Evolutionary conservation across 2,797 vertebrate genomes (phyloP).

Genomic region (Ispidina lecontei): DNA sequence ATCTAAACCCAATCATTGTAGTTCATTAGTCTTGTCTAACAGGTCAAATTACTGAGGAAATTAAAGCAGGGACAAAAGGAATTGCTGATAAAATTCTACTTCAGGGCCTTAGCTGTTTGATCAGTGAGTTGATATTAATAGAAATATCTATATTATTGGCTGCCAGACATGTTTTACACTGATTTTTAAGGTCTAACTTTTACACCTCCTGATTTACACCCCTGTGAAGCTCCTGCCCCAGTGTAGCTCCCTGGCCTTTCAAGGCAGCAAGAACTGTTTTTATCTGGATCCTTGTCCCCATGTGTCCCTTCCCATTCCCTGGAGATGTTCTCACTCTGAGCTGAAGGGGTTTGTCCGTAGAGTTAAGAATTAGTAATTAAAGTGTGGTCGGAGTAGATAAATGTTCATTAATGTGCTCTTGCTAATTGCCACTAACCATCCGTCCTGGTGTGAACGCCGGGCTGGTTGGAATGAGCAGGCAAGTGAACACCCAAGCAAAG

Average conservation of each 20-base stretch:
- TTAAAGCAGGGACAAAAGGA: not conserved
- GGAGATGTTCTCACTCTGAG: not conserved
- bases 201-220: not conserved
- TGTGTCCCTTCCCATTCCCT: not conserved
- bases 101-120: not conserved
- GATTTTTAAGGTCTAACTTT: not conserved
- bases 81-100: not conserved
- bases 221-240: not conserved
- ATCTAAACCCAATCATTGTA: conserved; percentile 3
- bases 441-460: not conserved
- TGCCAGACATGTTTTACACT: not conserved
- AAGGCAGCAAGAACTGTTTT: not conserved
- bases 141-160: not conserved
- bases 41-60: not conserved
- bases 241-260: not conserved
- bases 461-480: not conserved
- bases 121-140: not conserved
- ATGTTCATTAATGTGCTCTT: not conserved
- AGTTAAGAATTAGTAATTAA: not conserved
- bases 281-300: not conserved
- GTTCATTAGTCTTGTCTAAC: conserved; percentile 11
- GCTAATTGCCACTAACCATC: not conserved
- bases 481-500: conserved; percentile 1
- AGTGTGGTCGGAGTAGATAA: not conserved
- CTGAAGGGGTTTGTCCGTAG: not conserved